Evolutionary conservation across 2,888 invertebrate genomes (phyloP).

Genomic region (Eucera pruinosa): DNA sequence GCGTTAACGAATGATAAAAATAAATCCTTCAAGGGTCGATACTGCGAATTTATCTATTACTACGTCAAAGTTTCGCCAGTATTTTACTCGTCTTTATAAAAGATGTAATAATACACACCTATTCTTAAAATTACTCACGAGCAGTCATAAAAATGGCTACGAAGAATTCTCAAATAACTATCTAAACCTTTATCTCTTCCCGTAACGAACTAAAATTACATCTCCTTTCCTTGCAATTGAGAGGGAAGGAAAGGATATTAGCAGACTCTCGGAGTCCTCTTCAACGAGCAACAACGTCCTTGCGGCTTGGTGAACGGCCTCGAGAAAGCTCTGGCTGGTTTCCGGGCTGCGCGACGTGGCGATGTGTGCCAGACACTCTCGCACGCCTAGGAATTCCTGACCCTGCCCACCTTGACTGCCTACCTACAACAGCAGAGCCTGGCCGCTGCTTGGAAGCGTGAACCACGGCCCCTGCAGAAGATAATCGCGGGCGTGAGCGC

Average conservation of each 20-base stretch:
- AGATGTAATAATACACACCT: neutral
- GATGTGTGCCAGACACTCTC: slow-evolving; percentile 76
- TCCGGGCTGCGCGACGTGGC: slow-evolving; percentile 73
- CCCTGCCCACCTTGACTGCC: slow-evolving; percentile 78
- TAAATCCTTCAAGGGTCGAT: no score
- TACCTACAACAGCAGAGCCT: slow-evolving; percentile 64
- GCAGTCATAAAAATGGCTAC: no score
- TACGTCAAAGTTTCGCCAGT: no score
- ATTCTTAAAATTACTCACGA: no score
- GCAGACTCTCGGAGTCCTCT: slow-evolving; percentile 47
- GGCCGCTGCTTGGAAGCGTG: slow-evolving; percentile 60
- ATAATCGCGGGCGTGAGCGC: slow-evolving; percentile 72
- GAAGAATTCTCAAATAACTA: neutral
- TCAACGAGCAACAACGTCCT: slow-evolving; percentile 72
- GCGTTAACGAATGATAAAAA: no score
- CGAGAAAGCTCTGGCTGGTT: slow-evolving; percentile 75
- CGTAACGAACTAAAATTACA: neutral
- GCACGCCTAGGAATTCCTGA: slow-evolving; percentile 80
- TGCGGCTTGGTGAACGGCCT: slow-evolving; percentile 79
- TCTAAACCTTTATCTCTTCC: neutral
- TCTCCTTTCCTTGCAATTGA: neutral
- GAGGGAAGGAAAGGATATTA: slow-evolving; percentile 1
- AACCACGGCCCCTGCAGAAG: slow-evolving; percentile 56
- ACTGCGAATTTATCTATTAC: no score
- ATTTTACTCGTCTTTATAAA: no score